Evolutionary conservation across 2,797 vertebrate genomes (phyloP).

Genomic region (Nyctalus aviator): DNA sequence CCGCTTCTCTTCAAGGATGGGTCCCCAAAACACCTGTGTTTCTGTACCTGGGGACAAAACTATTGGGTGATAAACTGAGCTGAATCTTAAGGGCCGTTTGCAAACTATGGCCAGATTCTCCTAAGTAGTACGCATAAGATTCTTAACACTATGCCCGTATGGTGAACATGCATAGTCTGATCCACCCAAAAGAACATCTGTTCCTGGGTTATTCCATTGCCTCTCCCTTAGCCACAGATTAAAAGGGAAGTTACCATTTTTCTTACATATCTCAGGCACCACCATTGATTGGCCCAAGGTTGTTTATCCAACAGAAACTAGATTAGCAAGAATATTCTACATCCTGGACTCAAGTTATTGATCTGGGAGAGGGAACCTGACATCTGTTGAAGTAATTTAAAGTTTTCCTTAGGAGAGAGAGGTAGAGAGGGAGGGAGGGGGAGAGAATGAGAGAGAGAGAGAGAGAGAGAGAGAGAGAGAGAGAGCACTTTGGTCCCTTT

Average conservation of each 20-base stretch:
- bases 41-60: background rate
- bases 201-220: background rate
- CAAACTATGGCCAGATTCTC: background rate
- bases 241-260: slow-evolving; percentile 16
- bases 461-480: background rate
- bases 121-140: background rate
- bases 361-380: background rate
- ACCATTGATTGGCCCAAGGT: background rate
- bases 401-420: background rate
- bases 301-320: background rate
- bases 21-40: background rate
- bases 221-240: background rate
- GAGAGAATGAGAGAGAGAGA: background rate
- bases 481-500: background rate
- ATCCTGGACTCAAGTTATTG: background rate
- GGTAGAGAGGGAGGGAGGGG: too few species aligned
- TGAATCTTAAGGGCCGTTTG: background rate
- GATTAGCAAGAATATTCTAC: background rate
- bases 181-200: background rate
- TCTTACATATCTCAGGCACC: background rate
- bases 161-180: background rate
- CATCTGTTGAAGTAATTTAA: background rate
- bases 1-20: background rate
- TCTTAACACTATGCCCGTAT: background rate
- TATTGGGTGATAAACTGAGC: background rate